Evolutionary conservation across 2,113 vertebrate species (phyloP), one percentile per base, ranked within the genome.

Genomic region (Petrocephalus zakoni): DNA sequence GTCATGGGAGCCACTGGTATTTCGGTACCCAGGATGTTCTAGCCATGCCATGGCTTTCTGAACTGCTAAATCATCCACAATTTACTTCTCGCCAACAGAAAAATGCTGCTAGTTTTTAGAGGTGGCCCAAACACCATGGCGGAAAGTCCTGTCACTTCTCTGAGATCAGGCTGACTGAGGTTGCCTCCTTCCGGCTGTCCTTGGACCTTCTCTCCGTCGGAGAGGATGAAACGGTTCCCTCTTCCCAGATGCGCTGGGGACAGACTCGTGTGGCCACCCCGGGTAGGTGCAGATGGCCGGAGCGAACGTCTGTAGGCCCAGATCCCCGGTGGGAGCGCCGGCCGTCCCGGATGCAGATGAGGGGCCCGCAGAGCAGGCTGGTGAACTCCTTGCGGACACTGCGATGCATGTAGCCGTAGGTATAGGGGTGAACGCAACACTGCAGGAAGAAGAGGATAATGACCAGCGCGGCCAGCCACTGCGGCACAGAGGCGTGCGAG

Each of bases 371-470:
- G 72, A 98, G 93, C 90, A 97, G 90, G 0, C 94, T 93, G 29
- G 95, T 91, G 90, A 96, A 95, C 88, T 96, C 96, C 87, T 96
- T 96, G 87, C 96, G 93, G 85, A 97, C 96, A 5, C 96, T 96
- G 86, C 96, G 96, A 91, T 97, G 96, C 96, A 97, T 97, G 95
- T 97, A 98, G 10, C 97, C 96, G 11, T 97, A 97, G 92, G 97
- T 95, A 91, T 97, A 97, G 0, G 97, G 97, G 89, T 97, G 97
- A 21, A 97, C 94, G 92, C 96, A 97, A 90, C 97, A 97, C 95
- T 97, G 97, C 89, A 97, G 91, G 88, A 97, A 97, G 92, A 98
- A 97, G 88, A 97, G 96, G 90, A 97, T 95, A 21, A 97, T 94
- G 9, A 97, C 95, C 37, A 95, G 88, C 17, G 97, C 97, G 90